phyloP scores from a whole-genome alignment of 2,113 vertebrate genomes.

The Oplegnathus fasciatus region DNA sequence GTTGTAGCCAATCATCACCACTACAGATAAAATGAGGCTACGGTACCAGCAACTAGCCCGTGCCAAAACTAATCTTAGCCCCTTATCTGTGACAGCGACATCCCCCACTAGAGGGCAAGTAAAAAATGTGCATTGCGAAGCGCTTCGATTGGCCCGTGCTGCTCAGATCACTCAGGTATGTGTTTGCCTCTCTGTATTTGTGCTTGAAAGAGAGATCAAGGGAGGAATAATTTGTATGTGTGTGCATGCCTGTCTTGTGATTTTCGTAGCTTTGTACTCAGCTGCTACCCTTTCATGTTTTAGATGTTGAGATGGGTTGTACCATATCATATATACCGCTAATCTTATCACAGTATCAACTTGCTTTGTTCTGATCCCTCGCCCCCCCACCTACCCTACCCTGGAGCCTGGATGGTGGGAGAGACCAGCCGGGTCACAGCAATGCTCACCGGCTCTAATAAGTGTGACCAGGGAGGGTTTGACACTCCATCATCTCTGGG shows the following conservation, averaged over 20 bases:
- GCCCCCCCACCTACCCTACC: constrained; percentile 3
- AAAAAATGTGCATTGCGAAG: constrained; percentile 34
- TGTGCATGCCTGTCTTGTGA: constrained; percentile 15
- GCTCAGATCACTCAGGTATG: constrained; percentile 49
- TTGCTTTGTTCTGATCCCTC: constrained; percentile 52
- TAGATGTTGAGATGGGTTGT: constrained; percentile 27
- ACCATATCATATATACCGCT: constrained; percentile 27
- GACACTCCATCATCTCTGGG: constrained; percentile 70
- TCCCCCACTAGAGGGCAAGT: constrained; percentile 28
- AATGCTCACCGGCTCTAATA: constrained; percentile 63
- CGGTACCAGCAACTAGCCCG: constrained; percentile 28
- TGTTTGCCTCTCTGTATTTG: constrained; percentile 47
- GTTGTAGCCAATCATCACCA: constrained; percentile 59
- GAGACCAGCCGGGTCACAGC: constrained; percentile 58
- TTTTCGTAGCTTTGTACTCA: constrained; percentile 35
- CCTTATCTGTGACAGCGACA: constrained; percentile 61
- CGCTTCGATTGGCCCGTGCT: constrained; percentile 30
- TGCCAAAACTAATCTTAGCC: constrained; percentile 62
- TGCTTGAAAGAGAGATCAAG: constrained; percentile 47
- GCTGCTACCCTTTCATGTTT: constrained; percentile 34
- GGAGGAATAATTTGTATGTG: constrained; percentile 45
- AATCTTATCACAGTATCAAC: constrained; percentile 37
- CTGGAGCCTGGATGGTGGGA: constrained; percentile 28
- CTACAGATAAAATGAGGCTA: constrained; percentile 62
- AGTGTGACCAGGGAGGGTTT: constrained; percentile 63